These are phyloP conservation scores for Drosophila truncata DNA, from an alignment of 1,140 invertebrate species.

Conservation along the genomic window DNA sequence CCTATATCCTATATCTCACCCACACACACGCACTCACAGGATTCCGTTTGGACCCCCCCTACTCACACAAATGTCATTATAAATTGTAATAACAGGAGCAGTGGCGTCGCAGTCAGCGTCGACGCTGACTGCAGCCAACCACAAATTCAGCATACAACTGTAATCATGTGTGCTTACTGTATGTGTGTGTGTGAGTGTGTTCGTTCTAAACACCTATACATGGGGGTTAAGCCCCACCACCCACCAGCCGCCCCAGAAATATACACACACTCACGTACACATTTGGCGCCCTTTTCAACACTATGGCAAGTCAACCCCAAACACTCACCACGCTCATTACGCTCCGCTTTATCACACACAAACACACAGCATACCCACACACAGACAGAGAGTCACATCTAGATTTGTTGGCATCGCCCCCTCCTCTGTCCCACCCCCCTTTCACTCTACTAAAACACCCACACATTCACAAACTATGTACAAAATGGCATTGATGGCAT, in stretches of 20 bases:
- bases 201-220: constrained; percentile 78
- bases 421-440: background rate
- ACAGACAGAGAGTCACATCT: constrained; percentile 55
- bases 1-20: constrained; percentile 53
- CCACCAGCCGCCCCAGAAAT: constrained; percentile 17
- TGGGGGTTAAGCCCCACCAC: constrained; percentile 29
- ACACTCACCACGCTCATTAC: constrained; percentile 76
- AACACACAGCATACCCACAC: constrained; percentile 22
- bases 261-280: constrained; percentile 27
- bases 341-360: constrained; percentile 76
- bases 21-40: constrained; percentile 45
- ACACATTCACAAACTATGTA: constrained; percentile 63
- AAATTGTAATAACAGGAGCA: constrained; percentile 82
- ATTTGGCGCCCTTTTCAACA: constrained; percentile 84
- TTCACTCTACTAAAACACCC: constrained; percentile 36
- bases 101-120: constrained; percentile 47
- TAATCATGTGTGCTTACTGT: constrained; percentile 81
- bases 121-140: constrained; percentile 65
- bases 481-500: constrained; percentile 82
- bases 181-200: constrained; percentile 35
- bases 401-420: constrained; percentile 60
- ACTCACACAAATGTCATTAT: constrained; percentile 80
- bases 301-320: constrained; percentile 66
- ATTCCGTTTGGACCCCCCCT: constrained; percentile 29
- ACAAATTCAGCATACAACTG: constrained; percentile 84